Evolutionary conservation across 2,797 vertebrate genomes (phyloP).

Genomic region (Columba guinea): DNA sequence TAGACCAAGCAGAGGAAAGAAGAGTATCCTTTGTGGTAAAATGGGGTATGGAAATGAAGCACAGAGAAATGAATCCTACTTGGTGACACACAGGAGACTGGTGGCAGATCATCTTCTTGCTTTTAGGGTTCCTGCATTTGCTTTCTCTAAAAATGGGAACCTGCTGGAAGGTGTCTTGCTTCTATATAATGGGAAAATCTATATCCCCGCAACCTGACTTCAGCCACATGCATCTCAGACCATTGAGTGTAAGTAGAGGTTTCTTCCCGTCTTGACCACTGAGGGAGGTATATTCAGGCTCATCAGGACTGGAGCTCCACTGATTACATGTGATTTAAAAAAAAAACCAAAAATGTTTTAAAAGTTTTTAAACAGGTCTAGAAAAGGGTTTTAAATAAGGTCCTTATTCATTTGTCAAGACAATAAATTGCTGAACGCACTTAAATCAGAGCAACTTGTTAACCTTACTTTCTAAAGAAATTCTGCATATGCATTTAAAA

Average conservation of each 20-base stretch:
- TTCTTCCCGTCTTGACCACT: background rate
- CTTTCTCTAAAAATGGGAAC: background rate
- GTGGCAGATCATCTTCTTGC: background rate
- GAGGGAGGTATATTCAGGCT: background rate
- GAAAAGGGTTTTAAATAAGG: background rate
- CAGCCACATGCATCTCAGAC: background rate
- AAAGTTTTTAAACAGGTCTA: background rate
- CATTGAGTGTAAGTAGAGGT: background rate
- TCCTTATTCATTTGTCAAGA: background rate
- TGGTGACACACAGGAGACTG: background rate
- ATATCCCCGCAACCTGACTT: background rate
- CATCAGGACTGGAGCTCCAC: background rate
- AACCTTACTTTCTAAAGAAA: background rate
- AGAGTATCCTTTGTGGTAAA: background rate
- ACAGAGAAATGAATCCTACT: background rate
- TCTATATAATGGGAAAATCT: background rate
- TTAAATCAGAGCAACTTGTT: background rate
- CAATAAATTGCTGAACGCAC: background rate
- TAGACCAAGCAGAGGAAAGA: background rate
- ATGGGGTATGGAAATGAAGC: background rate
- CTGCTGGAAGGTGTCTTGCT: background rate
- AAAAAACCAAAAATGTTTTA: background rate
- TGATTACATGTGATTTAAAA: background rate
- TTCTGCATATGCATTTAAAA: background rate
- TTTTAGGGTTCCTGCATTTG: background rate